A percentile compares a stretch with the other conserved stretches of the same genome.
Evolutionary conservation across 64 coral and sea anemone species (phyloP).

Genomic region (Stichodactyla helianthus): DNA sequence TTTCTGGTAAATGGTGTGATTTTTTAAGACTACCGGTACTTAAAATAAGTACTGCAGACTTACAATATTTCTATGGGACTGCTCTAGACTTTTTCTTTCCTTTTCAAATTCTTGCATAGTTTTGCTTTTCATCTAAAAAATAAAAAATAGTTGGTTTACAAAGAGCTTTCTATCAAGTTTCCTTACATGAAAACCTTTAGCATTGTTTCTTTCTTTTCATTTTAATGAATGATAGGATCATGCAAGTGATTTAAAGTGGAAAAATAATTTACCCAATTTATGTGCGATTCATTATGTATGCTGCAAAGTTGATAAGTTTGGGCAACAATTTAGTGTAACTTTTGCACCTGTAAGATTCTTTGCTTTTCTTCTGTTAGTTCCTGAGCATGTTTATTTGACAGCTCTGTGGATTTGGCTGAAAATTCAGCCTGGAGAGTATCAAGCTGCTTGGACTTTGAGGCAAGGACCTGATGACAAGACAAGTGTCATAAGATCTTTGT

Average conservation of each 20-base stretch:
- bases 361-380: constrained; percentile 68
- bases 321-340: no score
- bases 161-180: no score
- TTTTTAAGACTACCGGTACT: neutral
- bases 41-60: constrained; percentile 3
- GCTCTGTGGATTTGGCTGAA: constrained; percentile 39
- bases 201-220: no score
- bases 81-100: constrained; percentile 49
- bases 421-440: constrained; percentile 47
- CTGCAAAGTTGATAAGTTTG: no score
- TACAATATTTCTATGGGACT: constrained; percentile 5
- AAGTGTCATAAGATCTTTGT: neutral
- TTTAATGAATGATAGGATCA: no score
- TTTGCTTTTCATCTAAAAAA: constrained; percentile 23
- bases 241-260: no score
- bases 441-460: constrained; percentile 55
- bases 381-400: constrained; percentile 69
- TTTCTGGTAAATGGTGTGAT: no score
- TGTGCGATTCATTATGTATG: no score
- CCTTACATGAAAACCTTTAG: no score
- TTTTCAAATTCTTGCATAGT: constrained; percentile 46
- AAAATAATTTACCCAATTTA: no score
- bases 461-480: constrained; percentile 37
- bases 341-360: constrained; percentile 45
- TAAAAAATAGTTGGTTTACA: neutral